Percentiles rank a stretch among this genome's conserved stretches.
These are phyloP conservation scores for Ctenopoma kingsleyae DNA, from an alignment of 2,797 vertebrate genomes.

Conservation along the genomic window DNA sequence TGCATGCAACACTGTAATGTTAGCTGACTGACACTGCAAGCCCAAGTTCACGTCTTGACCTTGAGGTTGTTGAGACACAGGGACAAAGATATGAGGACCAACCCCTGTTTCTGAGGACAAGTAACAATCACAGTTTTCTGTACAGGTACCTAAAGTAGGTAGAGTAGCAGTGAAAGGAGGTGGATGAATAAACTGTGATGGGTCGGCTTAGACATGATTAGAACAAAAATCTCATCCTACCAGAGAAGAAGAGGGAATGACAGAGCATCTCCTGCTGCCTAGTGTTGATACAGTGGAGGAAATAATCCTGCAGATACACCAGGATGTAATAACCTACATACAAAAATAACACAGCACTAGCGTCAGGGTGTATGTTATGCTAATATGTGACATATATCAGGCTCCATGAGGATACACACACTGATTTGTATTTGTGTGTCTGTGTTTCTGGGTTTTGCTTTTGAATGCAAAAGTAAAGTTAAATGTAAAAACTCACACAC, in stretches of 20 bases:
- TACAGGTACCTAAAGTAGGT: neutral
- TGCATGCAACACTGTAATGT: slow-evolving; percentile 69
- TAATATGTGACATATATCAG: slow-evolving; percentile 10
- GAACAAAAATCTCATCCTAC: slow-evolving; percentile 70
- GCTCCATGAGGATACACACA: slow-evolving; percentile 7
- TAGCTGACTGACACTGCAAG: slow-evolving; percentile 61
- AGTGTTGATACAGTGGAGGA: slow-evolving; percentile 94
- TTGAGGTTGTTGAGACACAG: slow-evolving; percentile 48
- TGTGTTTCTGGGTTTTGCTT: neutral
- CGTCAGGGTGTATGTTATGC: slow-evolving; percentile 16
- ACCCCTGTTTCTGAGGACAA: neutral
- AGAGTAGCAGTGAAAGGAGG: neutral
- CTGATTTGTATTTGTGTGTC: slow-evolving; percentile 12
- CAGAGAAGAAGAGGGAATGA: slow-evolving; percentile 93
- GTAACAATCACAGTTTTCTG: neutral
- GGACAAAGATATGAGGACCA: neutral
- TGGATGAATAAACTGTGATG: slow-evolving; percentile 4
- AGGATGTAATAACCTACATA: slow-evolving; percentile 90
- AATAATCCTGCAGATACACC: slow-evolving; percentile 89
- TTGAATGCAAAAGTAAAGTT: slow-evolving; percentile 21
- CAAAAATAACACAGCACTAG: slow-evolving; percentile 33
- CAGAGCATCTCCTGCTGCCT: slow-evolving; percentile 93
- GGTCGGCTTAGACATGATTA: slow-evolving; percentile 5
- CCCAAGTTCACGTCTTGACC: slow-evolving; percentile 84
- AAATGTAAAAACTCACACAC: neutral